Evolutionary conservation across 2,888 invertebrate species (phyloP), one percentile per base, ranked within the genome.

Genomic region (Tetrapedia diversipes): DNA sequence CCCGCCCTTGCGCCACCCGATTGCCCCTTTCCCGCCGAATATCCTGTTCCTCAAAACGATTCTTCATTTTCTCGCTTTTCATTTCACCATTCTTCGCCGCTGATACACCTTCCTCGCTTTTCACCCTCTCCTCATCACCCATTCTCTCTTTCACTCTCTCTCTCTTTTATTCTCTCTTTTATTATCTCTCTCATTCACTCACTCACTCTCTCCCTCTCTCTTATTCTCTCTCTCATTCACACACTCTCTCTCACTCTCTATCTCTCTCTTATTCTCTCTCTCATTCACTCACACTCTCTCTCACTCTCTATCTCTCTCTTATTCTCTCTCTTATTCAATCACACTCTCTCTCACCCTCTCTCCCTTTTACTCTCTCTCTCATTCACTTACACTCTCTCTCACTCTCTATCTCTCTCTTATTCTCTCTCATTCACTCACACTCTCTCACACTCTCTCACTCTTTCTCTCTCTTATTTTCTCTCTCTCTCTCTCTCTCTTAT

Each of bases 61-160:
- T 22, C 29, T 34, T 51, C 22, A 51, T 68, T 34, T 68, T 32
- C 56, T 19, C 32, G 32, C 32, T 37, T 29, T 34, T 47, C 37
- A 24, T 47, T 41, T 37, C 39, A 22, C 14, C 47, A 10, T 27
- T 32, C 60, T 34, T 29, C 29, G 34, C 29, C 56, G 27, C 39
- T 14, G 11, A 8, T 39, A n/a, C 37, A 37, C 41, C 29, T 22
- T 65, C 24, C 45, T 29, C 29, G 32, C 39, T 51, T 37, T 19
- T 37, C 2, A 65, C 32, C 41, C 45, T 43, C 45, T 16, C 22
- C 43, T 29, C 65, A n/a, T n/a, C n/a, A n/a, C 19, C 53, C 16
- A 29, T 8, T 14, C 6, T 14, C 4, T 11, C 11, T 34, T 11
- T 32, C 32, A n/a, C 1, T 3, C 3, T 7, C 37, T 4, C 37